Evolutionary conservation across 1,140 invertebrate species (phyloP), one percentile per base, ranked within the genome.

Genomic region (Apolygus lucorum): DNA sequence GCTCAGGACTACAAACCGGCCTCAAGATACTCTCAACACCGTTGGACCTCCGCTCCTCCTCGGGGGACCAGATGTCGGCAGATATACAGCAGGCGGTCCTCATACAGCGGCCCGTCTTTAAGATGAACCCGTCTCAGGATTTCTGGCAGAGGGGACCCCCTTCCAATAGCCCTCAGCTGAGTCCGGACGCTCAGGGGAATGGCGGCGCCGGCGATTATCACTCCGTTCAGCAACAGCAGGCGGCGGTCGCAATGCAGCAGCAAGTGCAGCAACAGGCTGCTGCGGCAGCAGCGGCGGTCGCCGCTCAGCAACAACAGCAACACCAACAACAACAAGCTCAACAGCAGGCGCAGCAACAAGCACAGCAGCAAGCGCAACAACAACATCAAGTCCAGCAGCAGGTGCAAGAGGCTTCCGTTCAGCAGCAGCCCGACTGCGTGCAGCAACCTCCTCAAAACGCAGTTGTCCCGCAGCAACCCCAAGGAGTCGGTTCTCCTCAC

Each of bases 51-150:
- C 69, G 75, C 70, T 71, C 74, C 69, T 74, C 75, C 21, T 70
- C 73, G 64, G 73, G 73, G 73, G 71, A 70, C 63, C 68, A 67
- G 70, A 68, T 67, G 73, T 73, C 74, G 70, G 69, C 74, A 25
- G 74, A 75, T 65, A 73, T 75, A 24, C 74, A 75, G 64, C 74
- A 75, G 68, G 72, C 75, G 29, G 75, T 76, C 67, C 73, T 76
- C 64, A 73, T 76, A 63, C 76, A 76, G 69, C 68, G 76, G 69
- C 76, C 76, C 21, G 76, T 76, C 64, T 76, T 76, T 73, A 76
- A 76, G 68, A 76, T 76, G 76, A 76, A 76, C 69, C 75, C 76
- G 28, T 68, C 73, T 13, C 68, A 73, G 2, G 76, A 76, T 52
- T 75, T 74, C 52, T 76, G 76, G 76, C 73, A 75, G 24, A 63